Evolutionary conservation across 2,888 invertebrate species (phyloP), one percentile per base, ranked within the genome.

Genomic region (Tigriopus californicus): DNA sequence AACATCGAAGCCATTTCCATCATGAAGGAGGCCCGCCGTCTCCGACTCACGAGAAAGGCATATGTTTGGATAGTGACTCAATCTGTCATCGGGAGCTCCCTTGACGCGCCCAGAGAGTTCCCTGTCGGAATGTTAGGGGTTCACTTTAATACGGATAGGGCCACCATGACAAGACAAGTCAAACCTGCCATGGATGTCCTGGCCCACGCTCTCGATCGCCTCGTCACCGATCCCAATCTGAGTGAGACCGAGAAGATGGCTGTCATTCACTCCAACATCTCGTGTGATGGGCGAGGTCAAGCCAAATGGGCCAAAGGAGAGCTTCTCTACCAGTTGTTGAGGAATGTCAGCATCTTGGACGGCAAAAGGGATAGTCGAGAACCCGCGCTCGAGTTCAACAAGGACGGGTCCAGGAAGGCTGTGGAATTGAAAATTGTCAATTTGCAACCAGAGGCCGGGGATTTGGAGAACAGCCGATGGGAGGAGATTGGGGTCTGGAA

Each of bases 401-500:
- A 84, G 41, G 90, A 91, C 66, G 94, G 94, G 1, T 87, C 89
- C 61, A 74, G 92, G 47, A 81, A 83, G 66, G 84, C 88, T 1
- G 87, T 89, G 0, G 87, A 91, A 70, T 75, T 94, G 61, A 87
- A 89, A 73, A 91, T 94, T 66, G 88, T 92, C 85, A 94, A 94
- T 70, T 77, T 94, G 42, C 78, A 90, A 62, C 88, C 87, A 2
- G 66, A 66, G 24, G 83, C 85, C 56, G 79, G 82, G 25, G 33
- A 15, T n/a, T 15, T 22, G 20, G 22, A 49, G 20, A 49, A 15
- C 20, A 41, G 1, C n/a, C 40, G 41, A 41, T 91, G 91, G 91
- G 89, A 90, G 71, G 88, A 89, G 85, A 89, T 91, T 65, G 91
- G 91, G 13, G 85, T 85, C 8, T 92, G 91, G 89, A 87, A 89